Percentiles rank a stretch among this genome's conserved stretches.
These are phyloP conservation scores for Thalpophila matura DNA, from an alignment of 2,888 invertebrate genomes.

Conservation along the genomic window DNA sequence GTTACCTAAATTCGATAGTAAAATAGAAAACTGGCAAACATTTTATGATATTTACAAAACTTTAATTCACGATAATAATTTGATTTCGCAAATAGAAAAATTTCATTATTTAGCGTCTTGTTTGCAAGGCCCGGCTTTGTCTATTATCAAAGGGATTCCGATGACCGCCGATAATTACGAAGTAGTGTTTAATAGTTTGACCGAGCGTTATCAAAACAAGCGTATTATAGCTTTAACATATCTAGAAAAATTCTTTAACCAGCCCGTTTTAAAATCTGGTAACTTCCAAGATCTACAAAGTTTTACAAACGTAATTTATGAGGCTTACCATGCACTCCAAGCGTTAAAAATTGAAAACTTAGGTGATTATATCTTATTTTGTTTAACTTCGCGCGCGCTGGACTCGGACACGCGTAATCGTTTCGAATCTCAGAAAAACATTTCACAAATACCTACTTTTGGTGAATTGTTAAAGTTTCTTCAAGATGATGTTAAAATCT, in stretches of 20 bases:
- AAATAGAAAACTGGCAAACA: not conserved
- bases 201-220: not conserved
- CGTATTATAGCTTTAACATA: no score
- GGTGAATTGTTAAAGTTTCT: not conserved
- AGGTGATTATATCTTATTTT: not conserved
- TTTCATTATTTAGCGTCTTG: conserved; percentile 9
- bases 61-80: not conserved
- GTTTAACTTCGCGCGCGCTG: not conserved
- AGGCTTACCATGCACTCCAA: no score
- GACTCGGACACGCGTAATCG: not conserved
- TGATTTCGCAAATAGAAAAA: not conserved
- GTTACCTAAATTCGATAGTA: not conserved
- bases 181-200: not conserved
- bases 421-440: not conserved
- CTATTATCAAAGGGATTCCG: conserved; percentile 1
- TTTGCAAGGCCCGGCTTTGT: not conserved
- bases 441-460: conserved; percentile 1
- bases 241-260: no score
- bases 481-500: no score
- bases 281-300: no score
- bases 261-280: no score
- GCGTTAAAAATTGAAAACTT: no score
- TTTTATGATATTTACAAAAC: not conserved
- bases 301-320: no score
- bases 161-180: conserved; percentile 6